phyloP scores from a whole-genome alignment of 2,888 invertebrate species.

The Mesorhabditis spiculigera region DNA sequence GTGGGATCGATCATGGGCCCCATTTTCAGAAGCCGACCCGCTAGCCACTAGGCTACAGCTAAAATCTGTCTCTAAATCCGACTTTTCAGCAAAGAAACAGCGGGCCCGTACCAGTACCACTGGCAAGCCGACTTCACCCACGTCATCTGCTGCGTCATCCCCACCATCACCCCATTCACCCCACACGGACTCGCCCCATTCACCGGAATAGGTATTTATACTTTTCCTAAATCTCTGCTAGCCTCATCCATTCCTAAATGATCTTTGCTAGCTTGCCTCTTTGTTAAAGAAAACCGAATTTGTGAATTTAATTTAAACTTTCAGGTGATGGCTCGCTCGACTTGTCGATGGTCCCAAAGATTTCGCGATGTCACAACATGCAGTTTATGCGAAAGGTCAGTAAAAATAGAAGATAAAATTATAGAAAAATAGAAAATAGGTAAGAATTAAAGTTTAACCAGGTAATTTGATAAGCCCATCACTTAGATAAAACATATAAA shows the following conservation, averaged over 20 bases:
- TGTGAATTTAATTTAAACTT: not conserved
- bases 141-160: constrained; percentile 55
- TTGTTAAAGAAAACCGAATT: not conserved
- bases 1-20: too few species aligned
- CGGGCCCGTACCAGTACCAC: constrained; percentile 33
- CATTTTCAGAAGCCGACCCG: not conserved
- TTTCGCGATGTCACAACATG: constrained; percentile 51
- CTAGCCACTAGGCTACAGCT: not conserved
- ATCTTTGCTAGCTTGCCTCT: not conserved
- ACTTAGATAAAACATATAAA: too few species aligned
- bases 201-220: constrained; percentile 18
- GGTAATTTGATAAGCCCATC: too few species aligned
- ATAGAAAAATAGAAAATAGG: too few species aligned
- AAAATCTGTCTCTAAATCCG: too few species aligned
- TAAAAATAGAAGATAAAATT: too few species aligned
- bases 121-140: constrained; percentile 48
- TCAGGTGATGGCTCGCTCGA: constrained; percentile 54
- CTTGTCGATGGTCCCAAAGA: constrained; percentile 46
- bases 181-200: constrained; percentile 52
- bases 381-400: constrained; percentile 49
- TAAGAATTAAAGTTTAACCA: too few species aligned
- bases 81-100: constrained; percentile 10
- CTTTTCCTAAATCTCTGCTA: not conserved
- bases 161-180: constrained; percentile 50
- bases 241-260: not conserved